These are phyloP conservation scores for Choloepus hoffmanni DNA, from an alignment of 2,113 vertebrate genomes.

Conservation along the genomic window DNA sequence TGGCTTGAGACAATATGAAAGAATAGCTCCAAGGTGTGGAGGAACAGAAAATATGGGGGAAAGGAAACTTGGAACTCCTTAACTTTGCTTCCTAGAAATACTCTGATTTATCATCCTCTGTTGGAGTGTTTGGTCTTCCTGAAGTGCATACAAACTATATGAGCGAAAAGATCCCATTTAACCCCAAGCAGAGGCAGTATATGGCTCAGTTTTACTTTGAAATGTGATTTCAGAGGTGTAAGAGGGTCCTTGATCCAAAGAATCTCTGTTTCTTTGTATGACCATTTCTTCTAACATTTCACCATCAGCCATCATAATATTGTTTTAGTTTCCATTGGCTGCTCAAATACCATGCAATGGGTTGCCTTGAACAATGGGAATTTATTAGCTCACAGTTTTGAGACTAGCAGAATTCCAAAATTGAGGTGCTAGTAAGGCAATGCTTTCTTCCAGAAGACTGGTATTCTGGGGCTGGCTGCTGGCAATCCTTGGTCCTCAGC, in stretches of 20 bases:
- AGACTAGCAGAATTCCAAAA: no score
- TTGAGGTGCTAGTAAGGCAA: no score
- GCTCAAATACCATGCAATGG: no score
- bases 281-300: neutral
- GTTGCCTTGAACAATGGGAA: no score
- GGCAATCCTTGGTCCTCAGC: no score
- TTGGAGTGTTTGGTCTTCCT: neutral
- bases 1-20: neutral
- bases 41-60: neutral
- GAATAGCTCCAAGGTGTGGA: neutral
- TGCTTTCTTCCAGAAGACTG: no score
- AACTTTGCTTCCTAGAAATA: neutral
- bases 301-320: neutral
- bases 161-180: neutral
- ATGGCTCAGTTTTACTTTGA: neutral
- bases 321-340: no score
- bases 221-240: fast-evolving
- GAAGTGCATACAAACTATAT: neutral
- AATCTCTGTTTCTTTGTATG: neutral
- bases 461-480: no score
- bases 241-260: neutral
- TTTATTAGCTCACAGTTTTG: no score
- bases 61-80: neutral
- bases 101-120: neutral
- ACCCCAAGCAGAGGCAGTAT: neutral